These are phyloP conservation scores for Hoplostethus atlanticus DNA, from an alignment of 2,797 vertebrate genomes.

Conservation along the genomic window DNA sequence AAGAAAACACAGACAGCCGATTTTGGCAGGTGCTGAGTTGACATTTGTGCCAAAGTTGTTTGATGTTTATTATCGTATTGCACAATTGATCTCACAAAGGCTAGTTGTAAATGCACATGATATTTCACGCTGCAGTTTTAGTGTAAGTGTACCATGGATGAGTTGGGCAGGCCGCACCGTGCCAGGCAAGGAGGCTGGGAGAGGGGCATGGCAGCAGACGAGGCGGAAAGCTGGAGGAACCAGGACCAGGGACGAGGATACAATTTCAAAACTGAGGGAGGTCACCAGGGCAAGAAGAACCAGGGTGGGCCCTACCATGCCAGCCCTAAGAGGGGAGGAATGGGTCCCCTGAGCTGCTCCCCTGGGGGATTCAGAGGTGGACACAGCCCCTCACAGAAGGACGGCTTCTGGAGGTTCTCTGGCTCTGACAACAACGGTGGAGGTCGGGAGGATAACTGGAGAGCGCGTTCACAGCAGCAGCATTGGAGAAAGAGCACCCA, in stretches of 20 bases:
- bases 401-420: conserved; percentile 83
- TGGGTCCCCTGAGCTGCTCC: conserved; percentile 77
- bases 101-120: conserved; percentile 1
- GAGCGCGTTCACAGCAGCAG: conserved; percentile 75
- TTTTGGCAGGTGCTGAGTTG: background rate
- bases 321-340: conserved; percentile 85
- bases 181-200: conserved; percentile 82
- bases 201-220: conserved; percentile 72
- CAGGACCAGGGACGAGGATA: conserved; percentile 81
- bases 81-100: background rate
- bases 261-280: conserved; percentile 83
- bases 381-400: conserved; percentile 82
- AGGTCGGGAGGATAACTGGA: conserved; percentile 84
- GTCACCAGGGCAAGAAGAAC: conserved; percentile 82
- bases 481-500: conserved; percentile 82
- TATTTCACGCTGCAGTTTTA: conserved; percentile 72
- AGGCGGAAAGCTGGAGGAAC: conserved; percentile 82
- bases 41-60: background rate
- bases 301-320: conserved; percentile 73
- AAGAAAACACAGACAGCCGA: too few relatives aligned
- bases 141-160: conserved; percentile 86
- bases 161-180: conserved; percentile 84
- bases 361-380: conserved; percentile 83
- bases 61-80: background rate
- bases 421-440: conserved; percentile 77